Base-by-base conservation (phyloP, 2,113 vertebrate species). In the Dunckerocampus dactyliophorus region DNA sequence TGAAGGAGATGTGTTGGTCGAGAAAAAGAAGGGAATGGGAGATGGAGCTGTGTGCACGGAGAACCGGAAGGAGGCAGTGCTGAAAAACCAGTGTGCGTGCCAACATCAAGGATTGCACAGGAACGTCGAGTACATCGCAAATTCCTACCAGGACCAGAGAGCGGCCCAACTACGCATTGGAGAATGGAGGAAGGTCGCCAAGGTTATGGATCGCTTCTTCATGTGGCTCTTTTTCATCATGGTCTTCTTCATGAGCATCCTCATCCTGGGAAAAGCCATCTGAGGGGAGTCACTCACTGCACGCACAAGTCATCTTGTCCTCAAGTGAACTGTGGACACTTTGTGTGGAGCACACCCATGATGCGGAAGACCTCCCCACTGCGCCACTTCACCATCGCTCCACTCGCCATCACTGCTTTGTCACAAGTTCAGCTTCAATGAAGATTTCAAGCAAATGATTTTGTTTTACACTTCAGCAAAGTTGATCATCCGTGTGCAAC, bases 221-320 rank as follows among this genome's bases (percentile, higher is more conserved):
- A 92, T 96, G 92, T 93, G 93, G 89, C 71, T 95, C 66, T 97
- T 97, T 88, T 94, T 95, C 82, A 83, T 92, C 85, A 93, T 97
- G 94, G 91, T 93, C 48, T 89, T 95, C 75, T 65, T 94, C 74
- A 95, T 96, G 94, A 97, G 93, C 47, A 56, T 93, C 68, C 88
- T 96, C 24, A 91, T 95, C 21, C 85, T 95, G 71, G 90, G 91
- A 10, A 91, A 92, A 51, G 92, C 93, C n/a, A 69, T 92, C 64
- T 96, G 87, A 95, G 1, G 3, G 14, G 28, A 0, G 10, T 6
- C 13, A 14, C n/a, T 34, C 6, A 34, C 2, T 28, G 24, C 24
- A 28, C 24, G 24, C 24, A 28, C 24, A 34, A 34, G 31, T 34
- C 31, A 34, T 0, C 13, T 13, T 42, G 12, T 42, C 39, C 39